These are phyloP conservation scores for Achlya flavicornis DNA, from an alignment of 2,888 invertebrate genomes.

Conservation along the genomic window DNA sequence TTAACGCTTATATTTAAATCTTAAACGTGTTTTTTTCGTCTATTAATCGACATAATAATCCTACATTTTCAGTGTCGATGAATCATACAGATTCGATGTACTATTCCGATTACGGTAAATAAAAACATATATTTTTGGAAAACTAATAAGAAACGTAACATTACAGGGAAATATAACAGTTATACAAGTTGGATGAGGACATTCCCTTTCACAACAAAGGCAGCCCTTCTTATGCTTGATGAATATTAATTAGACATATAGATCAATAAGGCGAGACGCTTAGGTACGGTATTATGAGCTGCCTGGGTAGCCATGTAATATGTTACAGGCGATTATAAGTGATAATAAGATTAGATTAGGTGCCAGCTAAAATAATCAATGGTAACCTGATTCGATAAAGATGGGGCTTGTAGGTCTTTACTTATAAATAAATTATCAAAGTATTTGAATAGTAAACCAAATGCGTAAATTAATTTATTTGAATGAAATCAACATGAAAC, in stretches of 20 bases:
- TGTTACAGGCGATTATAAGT: neutral
- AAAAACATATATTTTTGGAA: neutral
- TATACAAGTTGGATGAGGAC: neutral
- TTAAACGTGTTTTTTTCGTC: neutral
- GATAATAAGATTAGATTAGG: neutral
- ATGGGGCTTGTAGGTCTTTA: neutral
- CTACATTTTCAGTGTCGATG: neutral
- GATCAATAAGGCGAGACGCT: constrained; percentile 11
- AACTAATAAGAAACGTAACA: too few species aligned
- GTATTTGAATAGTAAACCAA: too few species aligned
- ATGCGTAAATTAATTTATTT: too few species aligned
- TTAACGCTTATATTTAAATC: neutral
- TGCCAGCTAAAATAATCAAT: neutral
- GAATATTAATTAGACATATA: constrained; percentile 11
- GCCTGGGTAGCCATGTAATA: neutral
- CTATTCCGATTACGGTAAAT: neutral
- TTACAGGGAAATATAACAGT: too few species aligned
- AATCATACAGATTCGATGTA: neutral
- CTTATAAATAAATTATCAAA: too few species aligned
- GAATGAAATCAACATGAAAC: too few species aligned
- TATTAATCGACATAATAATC: neutral
- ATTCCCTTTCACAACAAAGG: constrained; percentile 1
- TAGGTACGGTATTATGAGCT: constrained; percentile 12
- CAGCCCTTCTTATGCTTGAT: neutral
- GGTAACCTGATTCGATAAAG: neutral